These are phyloP conservation scores for Anadara kagoshimensis DNA, from an alignment of 1,140 invertebrate species.

Conservation along the genomic window DNA sequence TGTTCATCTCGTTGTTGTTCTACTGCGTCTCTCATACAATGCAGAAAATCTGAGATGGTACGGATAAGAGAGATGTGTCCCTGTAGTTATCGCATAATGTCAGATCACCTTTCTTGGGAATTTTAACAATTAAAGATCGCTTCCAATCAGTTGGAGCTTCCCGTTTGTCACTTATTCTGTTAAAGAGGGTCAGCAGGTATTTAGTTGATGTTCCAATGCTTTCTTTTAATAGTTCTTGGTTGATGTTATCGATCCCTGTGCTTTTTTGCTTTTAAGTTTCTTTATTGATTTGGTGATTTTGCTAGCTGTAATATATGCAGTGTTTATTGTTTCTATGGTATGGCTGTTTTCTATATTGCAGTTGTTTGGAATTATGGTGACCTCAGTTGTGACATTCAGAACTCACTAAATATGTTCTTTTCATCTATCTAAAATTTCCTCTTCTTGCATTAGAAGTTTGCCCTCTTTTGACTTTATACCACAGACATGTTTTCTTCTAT, in stretches of 20 bases:
- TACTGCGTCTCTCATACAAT: background rate
- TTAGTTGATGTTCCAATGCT: constrained; percentile 1
- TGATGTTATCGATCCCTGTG: background rate
- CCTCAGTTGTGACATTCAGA: background rate
- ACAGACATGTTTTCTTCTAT: too few relatives aligned
- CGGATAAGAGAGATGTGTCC: background rate
- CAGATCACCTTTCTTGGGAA: background rate
- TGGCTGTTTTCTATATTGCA: background rate
- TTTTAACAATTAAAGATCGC: background rate
- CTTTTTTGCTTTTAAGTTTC: background rate
- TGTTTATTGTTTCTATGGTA: constrained; percentile 1
- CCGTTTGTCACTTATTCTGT: background rate
- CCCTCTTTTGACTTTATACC: too few relatives aligned
- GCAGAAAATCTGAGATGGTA: background rate
- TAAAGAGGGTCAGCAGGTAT: background rate
- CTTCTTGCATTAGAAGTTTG: too few relatives aligned
- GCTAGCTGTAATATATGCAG: background rate
- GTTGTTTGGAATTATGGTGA: background rate
- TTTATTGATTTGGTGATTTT: constrained; percentile 8
- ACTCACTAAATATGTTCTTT: too few relatives aligned
- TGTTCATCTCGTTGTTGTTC: constrained; percentile 3
- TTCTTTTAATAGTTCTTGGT: background rate
- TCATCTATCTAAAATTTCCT: too few relatives aligned
- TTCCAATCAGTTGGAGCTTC: background rate
- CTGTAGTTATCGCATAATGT: background rate